These are phyloP conservation scores for Chydorus sphaericus DNA, from an alignment of 2,888 invertebrate species.

Conservation along the genomic window DNA sequence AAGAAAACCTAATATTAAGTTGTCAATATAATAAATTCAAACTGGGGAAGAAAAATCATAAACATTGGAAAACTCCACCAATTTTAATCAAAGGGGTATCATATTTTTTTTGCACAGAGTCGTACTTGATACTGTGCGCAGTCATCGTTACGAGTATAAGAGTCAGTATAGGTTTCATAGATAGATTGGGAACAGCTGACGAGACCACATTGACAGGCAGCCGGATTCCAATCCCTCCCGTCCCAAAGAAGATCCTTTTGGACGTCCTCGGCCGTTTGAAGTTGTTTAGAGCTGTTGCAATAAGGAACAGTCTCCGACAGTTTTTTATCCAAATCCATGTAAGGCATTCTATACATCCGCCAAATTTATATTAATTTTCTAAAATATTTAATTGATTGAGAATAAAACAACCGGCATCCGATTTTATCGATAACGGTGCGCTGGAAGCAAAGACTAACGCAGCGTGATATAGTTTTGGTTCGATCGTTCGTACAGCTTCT, in stretches of 20 bases:
- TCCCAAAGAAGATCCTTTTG: slow-evolving; percentile 11
- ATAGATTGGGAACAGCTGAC: background rate
- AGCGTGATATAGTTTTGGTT: background rate
- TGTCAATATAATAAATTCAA: background rate
- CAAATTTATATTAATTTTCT: background rate
- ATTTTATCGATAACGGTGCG: background rate
- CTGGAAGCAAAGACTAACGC: slow-evolving; percentile 3
- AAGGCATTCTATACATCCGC: background rate
- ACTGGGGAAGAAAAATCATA: too few relatives aligned
- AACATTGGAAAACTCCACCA: too few relatives aligned
- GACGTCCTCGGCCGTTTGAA: slow-evolving; percentile 3
- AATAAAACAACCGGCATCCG: slow-evolving; percentile 5
- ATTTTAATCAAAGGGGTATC: too few relatives aligned
- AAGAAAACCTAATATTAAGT: slow-evolving; percentile 4
- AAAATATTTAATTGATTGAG: background rate
- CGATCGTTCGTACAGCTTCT: background rate
- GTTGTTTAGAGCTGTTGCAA: slow-evolving; percentile 1
- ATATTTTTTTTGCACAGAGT: background rate
- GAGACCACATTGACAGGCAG: background rate
- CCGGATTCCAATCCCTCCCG: slow-evolving; percentile 10
- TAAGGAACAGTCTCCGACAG: background rate
- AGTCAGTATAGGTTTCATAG: slow-evolving; percentile 1
- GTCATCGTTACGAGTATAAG: background rate
- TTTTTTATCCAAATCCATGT: background rate
- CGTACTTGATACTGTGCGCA: slow-evolving; percentile 9